These are phyloP conservation scores for Vireo griseus DNA, from an alignment of 2,797 vertebrate genomes.

Conservation along the genomic window DNA sequence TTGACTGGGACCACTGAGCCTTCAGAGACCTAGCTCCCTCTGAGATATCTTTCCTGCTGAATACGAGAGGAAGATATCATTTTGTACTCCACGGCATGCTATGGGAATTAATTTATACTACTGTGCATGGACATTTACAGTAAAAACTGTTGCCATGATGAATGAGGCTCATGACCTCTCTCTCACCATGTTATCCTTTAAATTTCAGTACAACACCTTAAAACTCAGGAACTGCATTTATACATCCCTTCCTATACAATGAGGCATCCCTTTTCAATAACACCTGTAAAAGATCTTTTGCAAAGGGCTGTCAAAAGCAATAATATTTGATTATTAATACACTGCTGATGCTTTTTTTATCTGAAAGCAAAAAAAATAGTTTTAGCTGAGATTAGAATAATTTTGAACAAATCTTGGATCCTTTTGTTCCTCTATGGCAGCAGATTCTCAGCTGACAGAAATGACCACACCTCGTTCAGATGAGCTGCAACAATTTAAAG, in stretches of 20 bases:
- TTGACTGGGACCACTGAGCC: background rate
- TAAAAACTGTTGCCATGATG: background rate
- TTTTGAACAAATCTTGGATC: background rate
- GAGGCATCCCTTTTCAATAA: background rate
- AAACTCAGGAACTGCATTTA: background rate
- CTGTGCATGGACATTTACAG: background rate
- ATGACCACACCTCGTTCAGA: background rate
- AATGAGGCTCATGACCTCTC: background rate
- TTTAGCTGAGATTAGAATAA: background rate
- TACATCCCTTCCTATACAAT: fast-evolving
- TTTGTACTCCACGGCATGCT: background rate
- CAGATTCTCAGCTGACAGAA: background rate
- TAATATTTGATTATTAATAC: background rate
- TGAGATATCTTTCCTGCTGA: background rate
- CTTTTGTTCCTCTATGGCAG: background rate
- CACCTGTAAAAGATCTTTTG: background rate
- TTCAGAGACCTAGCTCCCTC: background rate
- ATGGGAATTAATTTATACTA: background rate
- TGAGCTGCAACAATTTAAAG: background rate
- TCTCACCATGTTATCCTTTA: background rate
- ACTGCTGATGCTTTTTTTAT: background rate
- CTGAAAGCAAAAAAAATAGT: background rate
- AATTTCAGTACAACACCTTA: background rate
- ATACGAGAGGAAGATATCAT: background rate
- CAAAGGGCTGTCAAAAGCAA: background rate